phyloP scores from a whole-genome alignment of 2,797 vertebrate species.

The Mallotus villosus region DNA sequence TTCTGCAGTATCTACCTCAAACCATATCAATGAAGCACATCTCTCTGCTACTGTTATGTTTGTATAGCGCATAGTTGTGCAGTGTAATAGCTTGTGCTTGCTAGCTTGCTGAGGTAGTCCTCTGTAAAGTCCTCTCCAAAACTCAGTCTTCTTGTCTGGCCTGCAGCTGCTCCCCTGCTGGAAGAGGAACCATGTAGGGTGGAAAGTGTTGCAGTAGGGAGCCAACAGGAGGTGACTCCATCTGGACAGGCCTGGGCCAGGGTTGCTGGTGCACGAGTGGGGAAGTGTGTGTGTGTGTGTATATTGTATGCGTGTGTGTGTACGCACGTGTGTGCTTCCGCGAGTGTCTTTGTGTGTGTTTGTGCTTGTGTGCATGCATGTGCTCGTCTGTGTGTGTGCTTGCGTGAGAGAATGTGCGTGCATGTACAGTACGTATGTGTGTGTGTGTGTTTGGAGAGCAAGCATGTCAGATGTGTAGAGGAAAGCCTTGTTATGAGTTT shows the following conservation, averaged over 20 bases:
- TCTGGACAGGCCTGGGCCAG: conserved; percentile 33
- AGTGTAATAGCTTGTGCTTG: neutral
- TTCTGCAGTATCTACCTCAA: neutral
- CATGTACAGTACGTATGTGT: neutral
- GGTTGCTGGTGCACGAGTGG: conserved; percentile 15
- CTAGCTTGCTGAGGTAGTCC: neutral
- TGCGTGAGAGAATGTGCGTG: neutral
- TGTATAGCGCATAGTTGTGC: neutral
- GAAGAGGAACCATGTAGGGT: conserved; percentile 54
- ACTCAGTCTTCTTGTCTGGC: conserved; percentile 11
- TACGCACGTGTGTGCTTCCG: too few relatives aligned
- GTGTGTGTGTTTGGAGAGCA: conserved; percentile 15
- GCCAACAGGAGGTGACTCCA: conserved; percentile 62
- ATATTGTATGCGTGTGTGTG: too few relatives aligned
- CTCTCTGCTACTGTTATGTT: neutral
- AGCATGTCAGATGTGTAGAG: conserved; percentile 45
- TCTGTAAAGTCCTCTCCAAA: neutral
- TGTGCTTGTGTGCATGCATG: conserved; percentile 12
- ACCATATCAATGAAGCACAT: neutral
- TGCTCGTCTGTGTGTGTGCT: neutral
- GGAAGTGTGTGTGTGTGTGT: too few relatives aligned
- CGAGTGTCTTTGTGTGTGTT: conserved; percentile 32
- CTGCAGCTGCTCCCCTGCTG: conserved; percentile 50
- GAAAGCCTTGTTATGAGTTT: conserved; percentile 65
- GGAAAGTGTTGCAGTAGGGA: conserved; percentile 54